phyloP scores from a whole-genome alignment of 2,113 vertebrate genomes.

The Hylia prasina region DNA sequence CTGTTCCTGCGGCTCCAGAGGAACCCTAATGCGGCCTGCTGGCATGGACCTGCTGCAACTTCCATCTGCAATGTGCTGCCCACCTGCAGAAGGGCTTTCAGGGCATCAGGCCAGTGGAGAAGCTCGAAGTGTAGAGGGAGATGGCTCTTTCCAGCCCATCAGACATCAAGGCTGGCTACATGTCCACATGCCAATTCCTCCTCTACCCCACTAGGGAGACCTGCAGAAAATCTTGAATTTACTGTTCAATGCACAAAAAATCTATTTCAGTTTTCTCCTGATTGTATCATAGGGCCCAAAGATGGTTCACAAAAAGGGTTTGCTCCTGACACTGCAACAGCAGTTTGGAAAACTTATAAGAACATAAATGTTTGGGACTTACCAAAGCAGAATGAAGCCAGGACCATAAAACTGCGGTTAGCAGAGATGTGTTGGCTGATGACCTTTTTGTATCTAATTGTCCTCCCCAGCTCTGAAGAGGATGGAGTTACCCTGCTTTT shows the following conservation, averaged over 20 bases:
- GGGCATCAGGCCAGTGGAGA: conserved; percentile 11
- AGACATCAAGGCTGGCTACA: background rate
- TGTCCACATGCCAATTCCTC: background rate
- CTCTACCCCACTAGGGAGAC: background rate
- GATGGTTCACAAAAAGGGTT: background rate
- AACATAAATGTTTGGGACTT: conserved; percentile 69
- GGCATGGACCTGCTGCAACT: background rate
- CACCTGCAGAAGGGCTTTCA: background rate
- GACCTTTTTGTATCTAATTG: background rate
- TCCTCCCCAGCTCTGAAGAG: background rate
- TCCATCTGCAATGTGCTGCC: background rate
- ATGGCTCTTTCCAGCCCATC: conserved; percentile 12
- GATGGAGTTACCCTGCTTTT: background rate
- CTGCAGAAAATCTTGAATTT: background rate
- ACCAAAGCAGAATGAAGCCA: conserved; percentile 21
- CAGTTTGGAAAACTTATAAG: conserved; percentile 6
- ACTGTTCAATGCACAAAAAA: background rate
- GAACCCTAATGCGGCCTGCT: background rate
- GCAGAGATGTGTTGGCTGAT: background rate
- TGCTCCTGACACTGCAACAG: background rate
- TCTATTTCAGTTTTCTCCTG: background rate
- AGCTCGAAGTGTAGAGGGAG: background rate
- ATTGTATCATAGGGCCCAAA: background rate
- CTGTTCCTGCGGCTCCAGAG: background rate
- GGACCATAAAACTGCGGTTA: background rate